phyloP scores from a whole-genome alignment of 2,888 invertebrate genomes.

The Limulus polyphemus region DNA sequence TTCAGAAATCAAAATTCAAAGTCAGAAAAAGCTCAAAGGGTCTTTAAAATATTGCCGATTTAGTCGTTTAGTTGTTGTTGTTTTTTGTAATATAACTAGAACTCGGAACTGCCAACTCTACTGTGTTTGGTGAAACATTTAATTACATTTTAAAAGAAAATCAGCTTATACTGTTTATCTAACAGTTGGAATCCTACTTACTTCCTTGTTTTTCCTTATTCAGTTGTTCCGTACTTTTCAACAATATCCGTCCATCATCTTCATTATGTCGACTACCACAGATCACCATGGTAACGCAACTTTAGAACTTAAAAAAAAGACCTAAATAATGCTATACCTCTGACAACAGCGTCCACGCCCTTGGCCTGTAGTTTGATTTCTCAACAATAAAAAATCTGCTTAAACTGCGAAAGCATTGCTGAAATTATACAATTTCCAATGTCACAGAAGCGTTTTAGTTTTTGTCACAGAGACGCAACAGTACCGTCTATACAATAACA shows the following conservation, averaged over 20 bases:
- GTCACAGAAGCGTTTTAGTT: too few species aligned
- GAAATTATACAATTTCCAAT: too few species aligned
- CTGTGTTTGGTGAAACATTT: neutral
- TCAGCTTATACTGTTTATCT: neutral
- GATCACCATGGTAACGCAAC: constrained; percentile 22
- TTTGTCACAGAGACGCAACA: too few species aligned
- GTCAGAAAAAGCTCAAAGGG: neutral
- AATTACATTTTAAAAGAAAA: neutral
- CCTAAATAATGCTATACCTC: too few species aligned
- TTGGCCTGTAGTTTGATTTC: too few species aligned
- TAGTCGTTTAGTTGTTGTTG: neutral
- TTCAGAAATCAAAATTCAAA: too few species aligned
- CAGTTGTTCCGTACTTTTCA: constrained; percentile 26
- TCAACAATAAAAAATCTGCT: too few species aligned
- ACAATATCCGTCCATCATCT: constrained; percentile 27
- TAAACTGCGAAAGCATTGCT: too few species aligned
- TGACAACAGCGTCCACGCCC: too few species aligned
- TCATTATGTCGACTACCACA: constrained; percentile 21
- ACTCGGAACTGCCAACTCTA: neutral
- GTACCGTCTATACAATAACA: too few species aligned
- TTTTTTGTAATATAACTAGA: neutral
- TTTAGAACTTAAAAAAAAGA: too few species aligned
- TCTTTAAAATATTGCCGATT: neutral
- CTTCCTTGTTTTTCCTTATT: constrained; percentile 25
- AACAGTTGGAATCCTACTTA: constrained; percentile 12